phyloP scores from a whole-genome alignment of 1,140 invertebrate species.

The Drosophila eugracilis region DNA sequence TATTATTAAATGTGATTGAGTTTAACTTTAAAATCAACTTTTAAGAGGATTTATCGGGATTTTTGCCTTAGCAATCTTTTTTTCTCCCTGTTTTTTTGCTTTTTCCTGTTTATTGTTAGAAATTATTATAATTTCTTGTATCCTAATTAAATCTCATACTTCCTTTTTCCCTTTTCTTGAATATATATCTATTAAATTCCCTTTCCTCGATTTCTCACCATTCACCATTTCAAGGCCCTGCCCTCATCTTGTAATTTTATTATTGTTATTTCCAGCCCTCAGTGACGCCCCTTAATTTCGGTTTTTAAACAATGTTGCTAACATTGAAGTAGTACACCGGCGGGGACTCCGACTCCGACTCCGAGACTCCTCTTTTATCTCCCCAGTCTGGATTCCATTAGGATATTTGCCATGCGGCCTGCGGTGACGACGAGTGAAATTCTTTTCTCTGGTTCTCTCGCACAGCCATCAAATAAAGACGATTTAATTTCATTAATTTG shows the following conservation, averaged over 20 bases:
- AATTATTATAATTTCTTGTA: too few species aligned
- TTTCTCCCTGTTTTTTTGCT: too few species aligned
- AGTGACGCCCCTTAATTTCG: not conserved
- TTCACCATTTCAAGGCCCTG: too few species aligned
- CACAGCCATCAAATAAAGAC: constrained; percentile 68
- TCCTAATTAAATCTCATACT: too few species aligned
- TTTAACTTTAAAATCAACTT: too few species aligned
- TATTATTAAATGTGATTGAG: too few species aligned
- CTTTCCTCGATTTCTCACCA: too few species aligned
- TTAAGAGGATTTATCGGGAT: too few species aligned
- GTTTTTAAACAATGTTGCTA: constrained; percentile 31
- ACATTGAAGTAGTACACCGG: constrained; percentile 21
- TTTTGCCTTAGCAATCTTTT: too few species aligned
- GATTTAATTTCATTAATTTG: constrained; percentile 82
- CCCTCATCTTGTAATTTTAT: constrained; percentile 7
- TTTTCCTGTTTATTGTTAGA: too few species aligned
- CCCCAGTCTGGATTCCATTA: constrained; percentile 24
- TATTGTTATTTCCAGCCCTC: constrained; percentile 16
- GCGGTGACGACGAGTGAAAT: constrained; percentile 28
- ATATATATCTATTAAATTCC: not conserved
- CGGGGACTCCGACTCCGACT: too few species aligned
- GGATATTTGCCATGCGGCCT: constrained; percentile 40
- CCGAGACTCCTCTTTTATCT: constrained; percentile 12
- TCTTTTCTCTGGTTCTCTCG: constrained; percentile 10
- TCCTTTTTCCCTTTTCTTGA: not conserved